Evolutionary conservation across 2,888 invertebrate species (phyloP), one percentile per base, ranked within the genome.

Genomic region (Seira ritae): DNA sequence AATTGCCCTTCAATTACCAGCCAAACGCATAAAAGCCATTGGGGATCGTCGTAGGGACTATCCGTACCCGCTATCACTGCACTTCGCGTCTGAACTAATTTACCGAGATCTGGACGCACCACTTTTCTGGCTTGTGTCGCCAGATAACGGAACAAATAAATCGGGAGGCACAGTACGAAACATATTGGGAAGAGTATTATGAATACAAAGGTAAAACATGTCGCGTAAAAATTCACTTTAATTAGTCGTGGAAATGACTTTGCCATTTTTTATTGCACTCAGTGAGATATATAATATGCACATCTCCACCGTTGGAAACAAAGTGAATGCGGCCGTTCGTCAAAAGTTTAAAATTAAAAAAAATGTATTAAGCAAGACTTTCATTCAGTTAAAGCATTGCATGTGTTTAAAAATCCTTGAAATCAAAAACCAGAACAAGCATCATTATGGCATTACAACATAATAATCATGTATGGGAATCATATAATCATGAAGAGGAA

Each of bases 21-120:
- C 86, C 86, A 88, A 2, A 86, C 86, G 22, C 80, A 82, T 2
- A 88, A 65, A 70, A 84, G 86, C 86, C 87, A 86, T 2, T 82
- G 75, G 12, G 88, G 86, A 31, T 75, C 73, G 2, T 82, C 66
- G 37, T 67, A 76, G 1, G 85, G 79, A 60, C 85, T 70, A 50
- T 86, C 87, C 6, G 80, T 79, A 23, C 73, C 78, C 2, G 87
- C 84, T 12, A 86, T 68, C 1, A 88, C 85, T n/a, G 87, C 65
- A 80, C 85, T 85, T 23, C 87, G 75, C 10, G 86, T 86, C 1
- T 74, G 23, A n/a, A 88, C 76, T 20, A 87, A 65, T 72, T 86
- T 85, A 1, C 80, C 86, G 20, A 88, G 60, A 55, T 87, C 86
- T 6, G 76, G 74, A 1, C 85, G 74, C 10, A 85, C 80, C 0